phyloP scores from a whole-genome alignment of 2,113 vertebrate genomes.

The Etheostoma spectabile region DNA sequence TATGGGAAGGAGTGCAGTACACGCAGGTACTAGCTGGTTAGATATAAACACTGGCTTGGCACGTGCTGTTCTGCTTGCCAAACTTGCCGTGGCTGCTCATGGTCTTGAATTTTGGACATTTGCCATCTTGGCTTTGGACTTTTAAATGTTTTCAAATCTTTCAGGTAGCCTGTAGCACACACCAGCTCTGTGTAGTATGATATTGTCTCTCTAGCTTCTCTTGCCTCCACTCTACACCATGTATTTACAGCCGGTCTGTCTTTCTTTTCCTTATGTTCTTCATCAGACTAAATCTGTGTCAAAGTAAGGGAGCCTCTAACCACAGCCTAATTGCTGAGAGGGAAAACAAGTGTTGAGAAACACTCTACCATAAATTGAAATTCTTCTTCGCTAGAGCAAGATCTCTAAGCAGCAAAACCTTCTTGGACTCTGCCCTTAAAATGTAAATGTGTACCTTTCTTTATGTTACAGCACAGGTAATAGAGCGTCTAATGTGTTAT shows the following conservation, averaged over 20 bases:
- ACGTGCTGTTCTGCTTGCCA: slow-evolving; percentile 38
- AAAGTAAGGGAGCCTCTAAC: slow-evolving; percentile 37
- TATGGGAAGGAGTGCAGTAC: slow-evolving; percentile 61
- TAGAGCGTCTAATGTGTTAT: background rate
- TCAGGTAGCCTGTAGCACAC: slow-evolving; percentile 1
- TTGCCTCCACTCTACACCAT: slow-evolving; percentile 1
- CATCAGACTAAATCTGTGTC: slow-evolving; percentile 31
- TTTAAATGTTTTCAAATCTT: background rate
- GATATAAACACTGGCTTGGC: slow-evolving; percentile 62
- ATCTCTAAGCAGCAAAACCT: background rate
- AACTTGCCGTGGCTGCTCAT: slow-evolving; percentile 36
- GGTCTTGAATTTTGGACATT: slow-evolving; percentile 39
- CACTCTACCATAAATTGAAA: slow-evolving; percentile 13
- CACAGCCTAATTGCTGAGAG: slow-evolving; percentile 33
- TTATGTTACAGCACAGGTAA: background rate
- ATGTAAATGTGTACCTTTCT: background rate
- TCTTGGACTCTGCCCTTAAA: background rate
- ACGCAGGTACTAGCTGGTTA: slow-evolving; percentile 58
- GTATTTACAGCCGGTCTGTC: slow-evolving; percentile 9
- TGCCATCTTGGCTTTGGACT: slow-evolving; percentile 2
- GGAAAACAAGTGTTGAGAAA: slow-evolving; percentile 25
- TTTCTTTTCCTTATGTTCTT: slow-evolving; percentile 1
- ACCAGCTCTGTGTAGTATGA: background rate
- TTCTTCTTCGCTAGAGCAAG: background rate
- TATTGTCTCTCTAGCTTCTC: background rate